Evolutionary conservation across 2,797 vertebrate species (phyloP).

Genomic region (Sebastes vulpes): DNA sequence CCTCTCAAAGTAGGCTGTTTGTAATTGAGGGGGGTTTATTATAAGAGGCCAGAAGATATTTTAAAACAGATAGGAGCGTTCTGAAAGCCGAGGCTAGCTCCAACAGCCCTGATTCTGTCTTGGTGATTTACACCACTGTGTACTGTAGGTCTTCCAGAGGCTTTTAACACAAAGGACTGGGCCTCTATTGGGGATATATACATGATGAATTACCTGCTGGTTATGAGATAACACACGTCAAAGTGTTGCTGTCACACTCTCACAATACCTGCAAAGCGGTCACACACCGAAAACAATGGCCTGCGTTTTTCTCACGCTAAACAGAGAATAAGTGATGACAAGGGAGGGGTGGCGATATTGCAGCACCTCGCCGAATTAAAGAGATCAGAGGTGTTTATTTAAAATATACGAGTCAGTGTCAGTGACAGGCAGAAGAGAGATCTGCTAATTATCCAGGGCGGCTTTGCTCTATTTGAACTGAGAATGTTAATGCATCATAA

Average conservation of each 20-base stretch:
- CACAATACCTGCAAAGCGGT: constrained; percentile 41
- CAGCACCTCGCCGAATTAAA: constrained; percentile 45
- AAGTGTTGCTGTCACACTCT: constrained; percentile 63
- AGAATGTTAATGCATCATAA: constrained; percentile 8
- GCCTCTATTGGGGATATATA: constrained; percentile 60
- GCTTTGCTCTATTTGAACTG: constrained; percentile 10
- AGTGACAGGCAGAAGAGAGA: constrained; percentile 43
- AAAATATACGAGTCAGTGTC: constrained; percentile 43
- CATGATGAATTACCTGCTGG: constrained; percentile 78
- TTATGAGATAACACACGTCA: constrained; percentile 68
- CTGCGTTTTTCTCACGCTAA: constrained; percentile 29
- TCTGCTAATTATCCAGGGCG: constrained; percentile 24
- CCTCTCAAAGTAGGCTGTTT: constrained; percentile 75
- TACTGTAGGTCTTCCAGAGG: constrained; percentile 61
- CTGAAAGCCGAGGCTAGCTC: constrained; percentile 45
- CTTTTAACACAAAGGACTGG: constrained; percentile 66
- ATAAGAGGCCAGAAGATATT: constrained; percentile 66
- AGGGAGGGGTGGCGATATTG: constrained; percentile 4
- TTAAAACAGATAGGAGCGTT: constrained; percentile 61
- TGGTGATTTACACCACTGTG: constrained; percentile 80
- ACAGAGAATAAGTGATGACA: constrained; percentile 38
- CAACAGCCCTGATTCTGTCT: constrained; percentile 83
- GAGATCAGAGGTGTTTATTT: constrained; percentile 50
- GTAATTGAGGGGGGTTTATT: constrained; percentile 73
- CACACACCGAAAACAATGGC: constrained; percentile 41